Base-by-base conservation (phyloP, 92 coral and sea anemone species). In the Palythoa grandis region DNA sequence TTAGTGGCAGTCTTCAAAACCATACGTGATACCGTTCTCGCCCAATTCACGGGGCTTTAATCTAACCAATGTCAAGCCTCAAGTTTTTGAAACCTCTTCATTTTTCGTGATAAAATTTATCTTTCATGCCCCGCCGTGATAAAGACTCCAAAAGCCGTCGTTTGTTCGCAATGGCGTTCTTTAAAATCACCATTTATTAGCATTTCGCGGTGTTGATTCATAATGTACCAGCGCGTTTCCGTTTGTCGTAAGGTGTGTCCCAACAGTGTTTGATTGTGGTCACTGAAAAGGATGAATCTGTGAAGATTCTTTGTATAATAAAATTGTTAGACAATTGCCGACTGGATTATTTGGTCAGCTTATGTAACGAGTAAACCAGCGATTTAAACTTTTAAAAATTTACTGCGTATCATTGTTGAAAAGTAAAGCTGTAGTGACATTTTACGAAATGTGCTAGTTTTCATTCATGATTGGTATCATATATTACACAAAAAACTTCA, bases 191-290 rank as follows among this genome's bases (percentile, higher is more conserved):
- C 39, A 43, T 67, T 29, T 23, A 0, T 14, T 37, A 61, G 53
- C 39, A 14, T 39, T 78, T 61, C 19, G 22, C 19, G 40, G 66
- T 16, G 22, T 57, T 47, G 50, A 56, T 80, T 80, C 75, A 80
- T 39, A 60, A 22, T 60, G 85, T 20, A 25, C 20, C 61, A 80
- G 85, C 85, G 43, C 73, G 85, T 80, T 80, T 80, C 85, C 85
- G 85, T 73, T 80, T 77, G 12, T 24, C 7, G 13, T 2, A 80
- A 80, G 85, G 85, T 80, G 85, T 80, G 85, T 80, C 85, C 74
- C 74, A 80, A 80, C 52, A 35, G 25, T 19, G 5, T 54, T 25
- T 54, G 82, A 25, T 54, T 76, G 82, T 76, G 50, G 6, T 76
- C 52, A 76, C 63, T 20, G 24, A 10, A 57, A 65, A 17, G 24